phyloP scores from a whole-genome alignment of 2,113 vertebrate species.

The Cardinalis cardinalis region DNA sequence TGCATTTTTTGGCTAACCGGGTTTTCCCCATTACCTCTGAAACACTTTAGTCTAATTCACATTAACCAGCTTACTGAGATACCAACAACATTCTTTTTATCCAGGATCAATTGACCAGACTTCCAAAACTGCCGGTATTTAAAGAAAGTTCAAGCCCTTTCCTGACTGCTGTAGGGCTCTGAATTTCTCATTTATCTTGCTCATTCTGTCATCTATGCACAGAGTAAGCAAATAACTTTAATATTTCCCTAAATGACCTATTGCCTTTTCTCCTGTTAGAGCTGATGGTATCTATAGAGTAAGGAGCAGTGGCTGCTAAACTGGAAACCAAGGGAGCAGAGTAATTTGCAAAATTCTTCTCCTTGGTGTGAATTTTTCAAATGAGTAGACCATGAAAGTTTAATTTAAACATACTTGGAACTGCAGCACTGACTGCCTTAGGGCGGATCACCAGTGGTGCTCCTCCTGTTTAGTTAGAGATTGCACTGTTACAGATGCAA shows the following conservation, averaged over 20 bases:
- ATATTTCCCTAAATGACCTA: neutral
- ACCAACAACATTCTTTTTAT: slow-evolving; percentile 32
- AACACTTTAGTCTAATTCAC: slow-evolving; percentile 31
- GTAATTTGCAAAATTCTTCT: neutral
- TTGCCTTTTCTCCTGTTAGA: neutral
- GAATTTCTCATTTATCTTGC: neutral
- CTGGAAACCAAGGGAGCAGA: neutral
- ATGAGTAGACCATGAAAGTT: neutral
- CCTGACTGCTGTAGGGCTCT: slow-evolving; percentile 19
- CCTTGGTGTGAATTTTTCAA: neutral
- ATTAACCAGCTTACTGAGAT: slow-evolving; percentile 17
- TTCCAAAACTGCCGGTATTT: neutral
- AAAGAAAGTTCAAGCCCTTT: slow-evolving; percentile 35
- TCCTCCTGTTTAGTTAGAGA: neutral
- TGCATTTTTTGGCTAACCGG: slow-evolving; percentile 28
- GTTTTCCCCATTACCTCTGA: slow-evolving; percentile 28
- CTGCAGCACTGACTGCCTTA: neutral
- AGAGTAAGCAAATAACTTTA: slow-evolving; percentile 4
- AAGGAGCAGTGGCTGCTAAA: neutral
- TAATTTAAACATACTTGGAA: neutral
- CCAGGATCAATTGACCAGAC: slow-evolving; percentile 23
- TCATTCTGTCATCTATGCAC: neutral
- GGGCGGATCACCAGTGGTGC: neutral
- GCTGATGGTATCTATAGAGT: neutral
- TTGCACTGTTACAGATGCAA: neutral